These are phyloP conservation scores for Scaptomyza cyrtandrae DNA, from an alignment of 2,888 invertebrate species.

Conservation along the genomic window DNA sequence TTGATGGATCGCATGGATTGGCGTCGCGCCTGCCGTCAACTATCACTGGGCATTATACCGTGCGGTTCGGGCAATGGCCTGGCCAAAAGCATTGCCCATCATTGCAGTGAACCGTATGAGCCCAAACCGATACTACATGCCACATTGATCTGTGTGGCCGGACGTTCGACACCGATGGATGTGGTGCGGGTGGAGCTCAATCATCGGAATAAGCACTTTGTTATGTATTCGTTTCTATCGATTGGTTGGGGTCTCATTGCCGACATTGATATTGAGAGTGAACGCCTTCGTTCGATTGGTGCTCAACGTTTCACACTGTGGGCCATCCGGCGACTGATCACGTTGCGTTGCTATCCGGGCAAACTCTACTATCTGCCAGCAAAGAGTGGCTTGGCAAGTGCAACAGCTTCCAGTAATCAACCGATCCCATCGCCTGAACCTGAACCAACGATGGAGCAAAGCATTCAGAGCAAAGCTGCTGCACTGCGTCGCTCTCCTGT, in stretches of 20 bases:
- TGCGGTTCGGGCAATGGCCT: conserved; percentile 99
- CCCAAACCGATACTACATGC: conserved; percentile 91
- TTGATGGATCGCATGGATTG: conserved; percentile 95
- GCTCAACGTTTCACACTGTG: conserved; percentile 95
- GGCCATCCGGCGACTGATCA: conserved; percentile 93
- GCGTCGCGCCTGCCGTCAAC: conserved; percentile 90
- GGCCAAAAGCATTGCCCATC: conserved; percentile 92
- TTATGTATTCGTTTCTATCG: conserved; percentile 96
- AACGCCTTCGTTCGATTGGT: conserved; percentile 94
- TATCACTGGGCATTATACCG: conserved; percentile 95
- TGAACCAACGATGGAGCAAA: not conserved
- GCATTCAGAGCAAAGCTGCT: not conserved
- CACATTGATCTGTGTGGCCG: conserved; percentile 91
- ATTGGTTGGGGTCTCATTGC: conserved; percentile 98
- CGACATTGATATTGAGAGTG: conserved; percentile 99
- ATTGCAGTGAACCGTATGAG: conserved; percentile 92
- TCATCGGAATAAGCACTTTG: conserved; percentile 80
- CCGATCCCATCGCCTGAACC: not conserved
- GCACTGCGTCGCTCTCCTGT: conserved; percentile 2
- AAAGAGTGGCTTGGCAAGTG: too few species aligned
- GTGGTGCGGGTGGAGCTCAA: conserved; percentile 93
- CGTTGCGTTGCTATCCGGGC: conserved; percentile 93
- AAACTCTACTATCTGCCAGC: conserved; percentile 91
- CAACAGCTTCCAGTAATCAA: too few species aligned
- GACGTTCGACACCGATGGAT: conserved; percentile 91